These are phyloP conservation scores for Cacoxenus indagator DNA, from an alignment of 2,888 invertebrate species.

Conservation along the genomic window DNA sequence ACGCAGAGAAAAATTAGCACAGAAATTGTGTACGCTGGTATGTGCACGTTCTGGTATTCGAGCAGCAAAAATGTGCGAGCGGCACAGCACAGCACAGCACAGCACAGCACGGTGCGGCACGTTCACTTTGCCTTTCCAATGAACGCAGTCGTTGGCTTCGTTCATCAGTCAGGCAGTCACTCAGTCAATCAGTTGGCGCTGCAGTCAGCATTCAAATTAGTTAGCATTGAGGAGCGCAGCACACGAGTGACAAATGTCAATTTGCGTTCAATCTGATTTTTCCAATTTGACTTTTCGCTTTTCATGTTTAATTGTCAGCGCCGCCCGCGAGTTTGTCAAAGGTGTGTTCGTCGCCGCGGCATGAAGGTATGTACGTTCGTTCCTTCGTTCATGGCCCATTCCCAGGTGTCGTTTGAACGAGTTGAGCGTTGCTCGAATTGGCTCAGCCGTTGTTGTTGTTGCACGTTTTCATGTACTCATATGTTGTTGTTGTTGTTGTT, in stretches of 20 bases:
- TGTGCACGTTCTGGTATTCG: neutral
- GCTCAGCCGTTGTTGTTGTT: constrained; percentile 22
- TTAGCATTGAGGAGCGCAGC: neutral
- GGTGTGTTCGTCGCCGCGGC: neutral
- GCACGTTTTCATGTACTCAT: constrained; percentile 29
- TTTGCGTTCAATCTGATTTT: constrained; percentile 34
- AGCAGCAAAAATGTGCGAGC: neutral
- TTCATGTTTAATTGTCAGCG: constrained; percentile 8
- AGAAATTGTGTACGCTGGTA: neutral
- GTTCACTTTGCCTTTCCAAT: neutral
- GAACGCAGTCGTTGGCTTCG: neutral
- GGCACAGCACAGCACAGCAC: too few species aligned
- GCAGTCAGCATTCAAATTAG: neutral
- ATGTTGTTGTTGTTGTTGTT: neutral
- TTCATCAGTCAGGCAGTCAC: neutral
- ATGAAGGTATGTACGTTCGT: neutral
- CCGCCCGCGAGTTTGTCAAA: constrained; percentile 1
- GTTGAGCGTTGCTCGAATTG: neutral
- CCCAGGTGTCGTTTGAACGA: constrained; percentile 4
- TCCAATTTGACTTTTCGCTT: constrained; percentile 9
- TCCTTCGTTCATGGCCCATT: neutral
- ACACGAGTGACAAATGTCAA: constrained; percentile 42
- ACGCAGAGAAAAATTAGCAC: neutral
- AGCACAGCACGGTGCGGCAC: neutral
- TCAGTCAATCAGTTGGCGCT: neutral